phyloP scores from a whole-genome alignment of 2,113 vertebrate genomes.

The Pyxicephalus adspersus region DNA sequence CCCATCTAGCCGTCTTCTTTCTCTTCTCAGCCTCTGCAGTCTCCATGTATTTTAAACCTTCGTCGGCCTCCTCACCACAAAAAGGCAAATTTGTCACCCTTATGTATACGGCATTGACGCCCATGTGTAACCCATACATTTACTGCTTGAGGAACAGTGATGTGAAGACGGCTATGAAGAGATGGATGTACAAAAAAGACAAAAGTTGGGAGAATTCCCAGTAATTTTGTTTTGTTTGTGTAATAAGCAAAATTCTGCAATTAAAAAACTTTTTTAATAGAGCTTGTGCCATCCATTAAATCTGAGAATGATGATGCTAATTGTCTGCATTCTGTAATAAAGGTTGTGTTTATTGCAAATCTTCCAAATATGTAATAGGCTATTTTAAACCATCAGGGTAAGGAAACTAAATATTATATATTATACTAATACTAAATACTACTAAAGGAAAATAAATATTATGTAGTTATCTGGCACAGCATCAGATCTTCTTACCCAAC shows the following conservation, averaged over 20 bases:
- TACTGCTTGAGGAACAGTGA: conserved; percentile 51
- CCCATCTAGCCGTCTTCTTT: conserved; percentile 20
- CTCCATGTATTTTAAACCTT: conserved; percentile 30
- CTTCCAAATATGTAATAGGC: too few species aligned
- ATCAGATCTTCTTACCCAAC: too few species aligned
- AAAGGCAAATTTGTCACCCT: conserved; percentile 22
- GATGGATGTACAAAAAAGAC: background rate
- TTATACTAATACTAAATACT: too few species aligned
- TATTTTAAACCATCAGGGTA: too few species aligned
- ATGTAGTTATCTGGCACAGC: too few species aligned
- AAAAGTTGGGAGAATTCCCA: background rate
- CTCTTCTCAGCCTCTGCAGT: conserved; percentile 17
- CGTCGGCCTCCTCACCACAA: background rate
- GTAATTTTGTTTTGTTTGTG: background rate
- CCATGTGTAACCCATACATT: conserved; percentile 52
- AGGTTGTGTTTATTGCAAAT: too few species aligned
- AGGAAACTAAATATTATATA: too few species aligned
- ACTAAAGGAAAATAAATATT: too few species aligned
- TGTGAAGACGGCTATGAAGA: conserved; percentile 19
- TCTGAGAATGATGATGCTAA: too few species aligned
- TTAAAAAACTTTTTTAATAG: background rate
- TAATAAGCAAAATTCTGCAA: background rate
- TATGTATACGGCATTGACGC: conserved; percentile 44
- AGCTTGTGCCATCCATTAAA: background rate
- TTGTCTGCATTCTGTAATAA: too few species aligned